Conservation (phyloP, 2,797 vertebrate genomes). For the Pangasius krempfi region DNA sequence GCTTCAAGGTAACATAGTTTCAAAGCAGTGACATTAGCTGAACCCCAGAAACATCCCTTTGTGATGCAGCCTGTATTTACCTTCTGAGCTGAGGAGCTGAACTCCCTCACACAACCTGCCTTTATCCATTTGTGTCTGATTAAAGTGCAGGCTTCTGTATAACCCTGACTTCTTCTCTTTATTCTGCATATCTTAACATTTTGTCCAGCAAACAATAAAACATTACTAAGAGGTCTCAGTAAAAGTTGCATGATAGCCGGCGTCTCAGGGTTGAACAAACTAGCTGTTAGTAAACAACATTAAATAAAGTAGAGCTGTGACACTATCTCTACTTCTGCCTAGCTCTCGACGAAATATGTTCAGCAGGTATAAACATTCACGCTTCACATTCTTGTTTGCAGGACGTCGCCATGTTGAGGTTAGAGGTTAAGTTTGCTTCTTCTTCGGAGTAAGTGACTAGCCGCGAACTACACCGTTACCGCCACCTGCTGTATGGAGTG, state of each 20-base stretch:
- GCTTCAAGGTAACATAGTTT: not conserved
- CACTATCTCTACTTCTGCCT: not conserved
- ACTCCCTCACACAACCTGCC: slow-evolving; percentile 46
- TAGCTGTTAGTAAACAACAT: not conserved
- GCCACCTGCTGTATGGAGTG: not conserved
- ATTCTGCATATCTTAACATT: slow-evolving; percentile 64
- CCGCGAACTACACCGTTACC: not conserved
- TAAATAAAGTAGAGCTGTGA: not conserved
- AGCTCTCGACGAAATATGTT: not conserved
- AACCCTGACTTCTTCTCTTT: slow-evolving; percentile 58
- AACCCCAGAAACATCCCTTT: not conserved
- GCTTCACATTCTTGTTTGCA: not conserved
- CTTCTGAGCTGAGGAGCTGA: slow-evolving; percentile 68
- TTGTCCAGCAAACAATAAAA: slow-evolving; percentile 51
- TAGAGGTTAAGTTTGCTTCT: not conserved
- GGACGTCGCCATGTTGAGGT: slow-evolving; percentile 35
- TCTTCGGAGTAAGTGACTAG: not conserved
- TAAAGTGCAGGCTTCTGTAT: slow-evolving; percentile 48
- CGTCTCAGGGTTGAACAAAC: not conserved
- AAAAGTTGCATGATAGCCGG: slow-evolving; percentile 41
- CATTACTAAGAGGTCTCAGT: slow-evolving; percentile 23
- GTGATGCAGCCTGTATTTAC: slow-evolving; percentile 56
- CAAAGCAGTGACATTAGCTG: not conserved
- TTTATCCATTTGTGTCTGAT: slow-evolving; percentile 70
- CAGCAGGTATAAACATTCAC: not conserved